These are phyloP conservation scores for Periplaneta americana DNA, from an alignment of 1,140 invertebrate species.

Conservation along the genomic window DNA sequence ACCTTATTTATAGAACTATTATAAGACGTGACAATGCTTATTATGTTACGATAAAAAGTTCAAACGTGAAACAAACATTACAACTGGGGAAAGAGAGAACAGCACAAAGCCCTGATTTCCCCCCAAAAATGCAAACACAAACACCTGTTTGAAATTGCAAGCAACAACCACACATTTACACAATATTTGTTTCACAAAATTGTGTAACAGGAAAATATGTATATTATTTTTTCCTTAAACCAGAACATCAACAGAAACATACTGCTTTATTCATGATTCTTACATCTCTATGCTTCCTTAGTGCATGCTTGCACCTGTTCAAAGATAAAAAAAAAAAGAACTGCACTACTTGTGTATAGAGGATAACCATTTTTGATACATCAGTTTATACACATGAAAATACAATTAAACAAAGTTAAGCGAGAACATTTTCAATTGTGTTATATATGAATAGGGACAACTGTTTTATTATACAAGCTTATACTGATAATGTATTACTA, in stretches of 20 bases:
- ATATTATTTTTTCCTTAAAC: not conserved
- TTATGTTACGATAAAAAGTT: not conserved
- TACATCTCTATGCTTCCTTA: not conserved
- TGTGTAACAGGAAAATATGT: not conserved
- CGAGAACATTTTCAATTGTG: not conserved
- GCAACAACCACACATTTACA: not conserved
- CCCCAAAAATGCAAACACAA: not conserved
- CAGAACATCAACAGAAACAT: not conserved
- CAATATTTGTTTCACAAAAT: not conserved
- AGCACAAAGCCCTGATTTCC: not conserved
- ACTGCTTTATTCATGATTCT: not conserved
- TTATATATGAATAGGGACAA: not conserved
- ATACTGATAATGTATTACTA: not conserved
- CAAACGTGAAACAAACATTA: not conserved
- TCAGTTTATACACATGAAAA: not conserved
- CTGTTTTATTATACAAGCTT: not conserved
- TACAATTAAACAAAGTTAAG: not conserved
- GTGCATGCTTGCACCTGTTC: not conserved
- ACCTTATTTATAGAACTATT: not conserved
- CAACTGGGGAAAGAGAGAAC: not conserved
- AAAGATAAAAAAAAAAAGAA: not conserved
- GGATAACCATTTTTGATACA: not conserved
- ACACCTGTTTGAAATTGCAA: not conserved
- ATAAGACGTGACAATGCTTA: not conserved
- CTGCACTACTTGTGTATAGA: not conserved